Percentiles rank a stretch among this genome's conserved stretches.
Evolutionary conservation across 1,140 invertebrate genomes (phyloP).

Genomic region (Papilio glaucus): DNA sequence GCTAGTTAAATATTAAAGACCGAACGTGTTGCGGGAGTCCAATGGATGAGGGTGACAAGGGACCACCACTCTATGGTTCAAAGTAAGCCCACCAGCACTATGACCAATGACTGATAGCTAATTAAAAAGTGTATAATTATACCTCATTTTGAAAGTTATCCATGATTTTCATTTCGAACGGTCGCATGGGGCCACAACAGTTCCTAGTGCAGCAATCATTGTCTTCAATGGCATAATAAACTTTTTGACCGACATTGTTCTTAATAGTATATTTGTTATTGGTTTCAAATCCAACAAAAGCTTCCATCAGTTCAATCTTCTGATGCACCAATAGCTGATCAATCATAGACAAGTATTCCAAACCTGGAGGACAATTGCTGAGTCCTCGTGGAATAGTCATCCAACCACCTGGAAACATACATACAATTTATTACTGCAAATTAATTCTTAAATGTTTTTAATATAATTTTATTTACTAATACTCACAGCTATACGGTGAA

Average conservation of each 20-base stretch:
- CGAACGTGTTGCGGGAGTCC: too few species aligned
- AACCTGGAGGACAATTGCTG: slow-evolving; percentile 93
- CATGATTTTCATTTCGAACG: slow-evolving; percentile 94
- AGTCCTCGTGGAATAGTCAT: slow-evolving; percentile 89
- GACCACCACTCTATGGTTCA: too few species aligned
- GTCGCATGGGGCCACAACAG: slow-evolving; percentile 90
- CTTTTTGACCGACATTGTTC: slow-evolving; percentile 90
- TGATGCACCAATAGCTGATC: slow-evolving; percentile 95
- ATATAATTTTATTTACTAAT: background rate
- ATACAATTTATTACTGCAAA: background rate
- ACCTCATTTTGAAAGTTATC: slow-evolving; percentile 92
- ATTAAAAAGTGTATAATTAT: slow-evolving; percentile 12
- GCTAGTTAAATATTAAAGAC: too few species aligned
- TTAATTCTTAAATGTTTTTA: background rate
- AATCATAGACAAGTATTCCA: slow-evolving; percentile 96
- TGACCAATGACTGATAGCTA: too few species aligned
- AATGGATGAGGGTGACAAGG: too few species aligned
- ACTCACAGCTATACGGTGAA: background rate
- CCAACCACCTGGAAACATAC: slow-evolving; percentile 88
- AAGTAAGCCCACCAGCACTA: too few species aligned
- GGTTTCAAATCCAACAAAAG: slow-evolving; percentile 94
- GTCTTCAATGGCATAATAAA: slow-evolving; percentile 94
- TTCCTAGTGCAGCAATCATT: slow-evolving; percentile 91
- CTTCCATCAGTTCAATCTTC: slow-evolving; percentile 93
- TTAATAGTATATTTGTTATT: slow-evolving; percentile 94